phyloP scores from a whole-genome alignment of 35 echinoderm and acorn worm species.

The Acanthaster planci region DNA sequence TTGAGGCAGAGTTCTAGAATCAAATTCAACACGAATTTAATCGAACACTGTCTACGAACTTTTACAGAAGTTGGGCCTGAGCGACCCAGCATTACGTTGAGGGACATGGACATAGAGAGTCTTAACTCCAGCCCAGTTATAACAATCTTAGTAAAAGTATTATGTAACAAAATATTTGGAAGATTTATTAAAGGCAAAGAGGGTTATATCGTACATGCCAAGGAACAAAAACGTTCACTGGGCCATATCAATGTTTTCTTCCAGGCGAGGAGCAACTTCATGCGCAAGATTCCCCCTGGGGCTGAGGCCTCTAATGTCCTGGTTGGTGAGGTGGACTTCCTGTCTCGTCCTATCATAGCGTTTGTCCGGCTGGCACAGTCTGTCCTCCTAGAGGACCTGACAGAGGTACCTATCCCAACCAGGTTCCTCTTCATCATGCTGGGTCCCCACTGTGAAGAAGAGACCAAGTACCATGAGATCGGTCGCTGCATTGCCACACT shows the following conservation, averaged over 20 bases:
- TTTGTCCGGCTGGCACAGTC: conserved; percentile 74
- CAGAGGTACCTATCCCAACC: conserved; percentile 89
- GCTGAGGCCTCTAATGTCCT: conserved; percentile 94
- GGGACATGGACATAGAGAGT: no score
- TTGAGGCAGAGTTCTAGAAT: no score
- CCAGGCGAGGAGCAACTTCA: conserved; percentile 76
- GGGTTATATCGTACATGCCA: no score
- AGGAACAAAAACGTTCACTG: no score
- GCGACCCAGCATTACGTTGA: no score
- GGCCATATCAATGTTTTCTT: conserved; percentile 4
- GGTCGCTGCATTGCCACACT: conserved; percentile 89
- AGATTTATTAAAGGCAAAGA: no score
- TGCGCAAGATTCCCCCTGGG: conserved; percentile 83
- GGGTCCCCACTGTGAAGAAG: conserved; percentile 55
- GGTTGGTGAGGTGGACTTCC: conserved; percentile 90
- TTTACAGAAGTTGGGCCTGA: no score
- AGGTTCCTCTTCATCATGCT: conserved; percentile 91
- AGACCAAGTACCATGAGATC: conserved; percentile 82
- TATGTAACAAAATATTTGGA: no score
- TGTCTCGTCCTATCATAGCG: conserved; percentile 79
- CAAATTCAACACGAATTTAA: no score
- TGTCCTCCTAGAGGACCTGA: conserved; percentile 79
- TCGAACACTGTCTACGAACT: no score
- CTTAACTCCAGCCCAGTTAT: no score
- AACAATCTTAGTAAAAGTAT: no score